Base-by-base conservation (phyloP, 2,113 vertebrate genomes). In the Daphoenositta chrysoptera region DNA sequence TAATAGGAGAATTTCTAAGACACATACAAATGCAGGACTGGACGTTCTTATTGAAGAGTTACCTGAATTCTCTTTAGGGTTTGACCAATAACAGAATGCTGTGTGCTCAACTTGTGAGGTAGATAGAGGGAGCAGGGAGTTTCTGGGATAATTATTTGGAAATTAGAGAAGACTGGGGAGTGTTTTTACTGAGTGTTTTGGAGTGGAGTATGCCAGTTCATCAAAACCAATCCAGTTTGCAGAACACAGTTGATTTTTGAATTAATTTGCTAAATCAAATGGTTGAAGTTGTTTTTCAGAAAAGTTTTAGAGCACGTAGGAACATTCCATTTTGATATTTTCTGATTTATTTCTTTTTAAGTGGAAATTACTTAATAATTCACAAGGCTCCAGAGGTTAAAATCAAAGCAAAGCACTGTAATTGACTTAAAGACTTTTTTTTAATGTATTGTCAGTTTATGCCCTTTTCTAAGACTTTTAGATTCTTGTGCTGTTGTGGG, bases 361-460 rank as follows among this genome's bases (percentile, higher is more conserved):
- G 56, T 84, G 37, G 35, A 81, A 95, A 82, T 87, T 57, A 77
- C 30, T 86, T 83, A 86, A 75, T 93, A 82, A 93, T 93, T 90
- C 83, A 77, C 70, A 88, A 92, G 35, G 5, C 15, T 33, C 24
- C 28, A 54, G 78, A 93, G 58, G 37, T 88, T 89, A 78, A 95
- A 95, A 88, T 86, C 64, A 66, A 83, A 95, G 54, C 22, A n/a
- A 86, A 92, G n/a, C 20, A 35, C 50, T 87, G 30, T 86, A 70
- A 54, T 86, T 82, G 30, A 66, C 60, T 86, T 73, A 60, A 76
- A 88, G 75, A 58, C 21, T 2, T 47, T 63, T 80, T 68, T 69
- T 21, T 5, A 6, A 65, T 35, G 7, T 78, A 44, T 83, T 93
- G 54, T 90, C 47, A 78, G 15, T 81, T 93, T 80, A 54, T 77